These are phyloP conservation scores for Plebejus argus DNA, from an alignment of 2,888 invertebrate species.

Conservation along the genomic window DNA sequence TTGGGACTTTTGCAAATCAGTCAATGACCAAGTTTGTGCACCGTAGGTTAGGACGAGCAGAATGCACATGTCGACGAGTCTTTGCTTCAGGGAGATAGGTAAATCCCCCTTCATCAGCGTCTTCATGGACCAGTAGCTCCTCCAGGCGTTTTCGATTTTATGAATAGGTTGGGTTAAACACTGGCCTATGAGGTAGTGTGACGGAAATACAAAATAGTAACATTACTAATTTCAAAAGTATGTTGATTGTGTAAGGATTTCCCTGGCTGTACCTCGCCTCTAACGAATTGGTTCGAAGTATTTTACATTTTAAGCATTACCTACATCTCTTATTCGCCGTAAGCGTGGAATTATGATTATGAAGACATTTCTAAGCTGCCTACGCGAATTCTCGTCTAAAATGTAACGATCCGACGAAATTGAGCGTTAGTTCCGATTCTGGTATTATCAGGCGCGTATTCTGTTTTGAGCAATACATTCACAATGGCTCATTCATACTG, in stretches of 20 bases:
- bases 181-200: too few species aligned
- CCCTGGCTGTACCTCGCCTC: not conserved
- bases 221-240: constrained; percentile 3
- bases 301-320: not conserved
- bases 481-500: constrained; percentile 7
- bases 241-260: not conserved
- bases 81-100: too few species aligned
- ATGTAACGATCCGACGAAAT: not conserved
- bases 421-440: not conserved
- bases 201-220: not conserved
- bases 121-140: too few species aligned
- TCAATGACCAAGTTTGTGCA: too few species aligned
- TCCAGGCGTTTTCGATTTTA: too few species aligned
- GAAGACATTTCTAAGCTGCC: not conserved
- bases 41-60: too few species aligned
- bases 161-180: too few species aligned
- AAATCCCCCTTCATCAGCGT: too few species aligned
- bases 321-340: not conserved
- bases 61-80: too few species aligned
- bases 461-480: constrained; percentile 10
- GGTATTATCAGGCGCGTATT: constrained; percentile 2
- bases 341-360: constrained; percentile 3
- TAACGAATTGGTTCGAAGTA: constrained; percentile 3
- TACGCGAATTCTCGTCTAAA: not conserved
- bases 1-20: too few species aligned